Conservation (phyloP, 2,113 vertebrate genomes). For the Sterrhoptilus dennistouni region DNA sequence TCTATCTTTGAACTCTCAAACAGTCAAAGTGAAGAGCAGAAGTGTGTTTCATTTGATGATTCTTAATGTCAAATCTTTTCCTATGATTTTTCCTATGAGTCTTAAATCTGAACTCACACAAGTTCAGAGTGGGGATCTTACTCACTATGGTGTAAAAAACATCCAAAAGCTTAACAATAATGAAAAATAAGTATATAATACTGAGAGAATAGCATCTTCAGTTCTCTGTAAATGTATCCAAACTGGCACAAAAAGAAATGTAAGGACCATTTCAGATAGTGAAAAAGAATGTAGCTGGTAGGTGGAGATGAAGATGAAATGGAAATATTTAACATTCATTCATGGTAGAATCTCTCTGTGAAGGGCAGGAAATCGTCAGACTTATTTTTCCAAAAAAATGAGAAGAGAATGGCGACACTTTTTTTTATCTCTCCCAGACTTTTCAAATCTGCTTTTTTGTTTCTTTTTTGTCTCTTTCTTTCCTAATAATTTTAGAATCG, state of each 20-base stretch:
- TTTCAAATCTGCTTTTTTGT: neutral
- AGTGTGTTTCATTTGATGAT: neutral
- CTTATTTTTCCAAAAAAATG: constrained; percentile 21
- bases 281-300: neutral
- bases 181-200: neutral
- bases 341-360: neutral
- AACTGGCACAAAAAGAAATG: neutral
- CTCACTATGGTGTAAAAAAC: neutral
- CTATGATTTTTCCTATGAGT: neutral
- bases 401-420: neutral
- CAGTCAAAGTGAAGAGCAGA: neutral
- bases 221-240: neutral
- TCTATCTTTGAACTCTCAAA: neutral
- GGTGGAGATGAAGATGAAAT: constrained; percentile 19
- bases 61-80: neutral
- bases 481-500: constrained; percentile 60
- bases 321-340: constrained; percentile 37
- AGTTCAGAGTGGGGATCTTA: neutral
- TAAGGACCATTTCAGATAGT: neutral
- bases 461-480: constrained; percentile 6
- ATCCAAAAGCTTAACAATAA: neutral
- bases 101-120: neutral
- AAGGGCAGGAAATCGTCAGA: constrained; percentile 44
- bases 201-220: neutral
- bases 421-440: constrained; percentile 46